Percentiles rank a stretch among this genome's conserved stretches.
Conservation (phyloP, 2,797 vertebrate species). For the Gorsachius magnificus region DNA sequence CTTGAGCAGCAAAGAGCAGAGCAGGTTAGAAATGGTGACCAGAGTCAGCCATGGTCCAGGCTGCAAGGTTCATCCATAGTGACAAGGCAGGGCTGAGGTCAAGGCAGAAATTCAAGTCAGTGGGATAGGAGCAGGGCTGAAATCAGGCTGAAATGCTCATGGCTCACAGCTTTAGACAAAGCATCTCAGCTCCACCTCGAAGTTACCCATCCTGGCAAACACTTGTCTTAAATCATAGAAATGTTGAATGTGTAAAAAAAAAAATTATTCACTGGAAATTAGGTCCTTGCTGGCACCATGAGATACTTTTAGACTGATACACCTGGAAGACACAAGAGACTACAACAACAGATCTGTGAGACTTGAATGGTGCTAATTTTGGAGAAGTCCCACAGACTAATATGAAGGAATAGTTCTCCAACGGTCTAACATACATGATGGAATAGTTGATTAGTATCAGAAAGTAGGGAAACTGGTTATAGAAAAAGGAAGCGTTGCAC, state of each 20-base stretch:
- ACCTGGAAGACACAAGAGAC: neutral
- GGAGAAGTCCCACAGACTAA: neutral
- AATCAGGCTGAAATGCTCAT: neutral
- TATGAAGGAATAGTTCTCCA: neutral
- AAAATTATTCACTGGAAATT: neutral
- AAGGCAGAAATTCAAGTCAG: neutral
- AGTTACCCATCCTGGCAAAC: neutral
- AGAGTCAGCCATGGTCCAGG: neutral
- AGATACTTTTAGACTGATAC: neutral
- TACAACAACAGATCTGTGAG: neutral
- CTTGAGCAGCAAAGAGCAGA: neutral
- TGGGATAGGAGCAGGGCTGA: neutral
- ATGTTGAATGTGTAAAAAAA: neutral
- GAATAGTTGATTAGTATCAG: neutral
- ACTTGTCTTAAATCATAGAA: neutral
- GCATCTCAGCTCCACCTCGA: neutral
- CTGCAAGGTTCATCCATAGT: neutral
- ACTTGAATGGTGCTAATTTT: neutral
- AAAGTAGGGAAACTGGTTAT: neutral
- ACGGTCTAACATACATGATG: fast-evolving
- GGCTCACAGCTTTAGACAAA: neutral
- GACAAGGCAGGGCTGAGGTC: neutral
- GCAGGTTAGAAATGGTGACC: neutral
- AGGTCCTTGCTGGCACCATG: neutral
- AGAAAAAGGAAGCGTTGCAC: neutral